These are phyloP conservation scores for Dolichallabes microphthalmus DNA, from an alignment of 2,113 vertebrate genomes.

Conservation along the genomic window DNA sequence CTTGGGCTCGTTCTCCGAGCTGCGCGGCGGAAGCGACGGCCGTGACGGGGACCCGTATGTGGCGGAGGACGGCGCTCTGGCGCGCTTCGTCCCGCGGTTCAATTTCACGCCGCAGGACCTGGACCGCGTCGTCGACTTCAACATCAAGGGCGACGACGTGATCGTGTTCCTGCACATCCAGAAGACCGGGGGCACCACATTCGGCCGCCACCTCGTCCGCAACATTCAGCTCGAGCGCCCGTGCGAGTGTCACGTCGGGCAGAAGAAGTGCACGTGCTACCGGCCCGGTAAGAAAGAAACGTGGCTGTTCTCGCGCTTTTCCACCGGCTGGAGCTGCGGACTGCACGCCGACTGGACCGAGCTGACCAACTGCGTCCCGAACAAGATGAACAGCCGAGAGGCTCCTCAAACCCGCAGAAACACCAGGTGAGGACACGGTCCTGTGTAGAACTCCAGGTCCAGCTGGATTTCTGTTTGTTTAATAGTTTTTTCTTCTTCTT, in stretches of 20 bases:
- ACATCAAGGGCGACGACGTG: slow-evolving; percentile 91
- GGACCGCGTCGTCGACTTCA: slow-evolving; percentile 81
- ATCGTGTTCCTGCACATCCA: slow-evolving; percentile 84
- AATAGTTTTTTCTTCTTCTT: too few relatives aligned
- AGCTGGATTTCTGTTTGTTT: neutral
- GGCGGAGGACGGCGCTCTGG: slow-evolving; percentile 84
- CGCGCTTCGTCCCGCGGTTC: slow-evolving; percentile 85
- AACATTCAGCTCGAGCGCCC: slow-evolving; percentile 96
- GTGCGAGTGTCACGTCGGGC: slow-evolving; percentile 90
- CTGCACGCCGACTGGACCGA: slow-evolving; percentile 85
- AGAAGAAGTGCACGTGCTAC: slow-evolving; percentile 96
- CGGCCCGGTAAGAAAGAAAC: slow-evolving; percentile 92
- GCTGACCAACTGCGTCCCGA: slow-evolving; percentile 83
- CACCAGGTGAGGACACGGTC: slow-evolving; percentile 75
- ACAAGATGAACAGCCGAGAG: slow-evolving; percentile 80
- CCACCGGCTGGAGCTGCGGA: slow-evolving; percentile 85
- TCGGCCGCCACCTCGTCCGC: slow-evolving; percentile 87
- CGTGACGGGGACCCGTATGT: slow-evolving; percentile 82
- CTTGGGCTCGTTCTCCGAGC: slow-evolving; percentile 63
- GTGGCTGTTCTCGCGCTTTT: slow-evolving; percentile 88
- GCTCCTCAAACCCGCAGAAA: slow-evolving; percentile 65
- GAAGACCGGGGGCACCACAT: slow-evolving; percentile 86
- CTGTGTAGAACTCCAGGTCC: neutral
- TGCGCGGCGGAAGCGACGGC: slow-evolving; percentile 24
- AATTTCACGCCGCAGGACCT: slow-evolving; percentile 86